Conservation (phyloP, 2,888 invertebrate genomes). For the Agriotes lineatus region DNA sequence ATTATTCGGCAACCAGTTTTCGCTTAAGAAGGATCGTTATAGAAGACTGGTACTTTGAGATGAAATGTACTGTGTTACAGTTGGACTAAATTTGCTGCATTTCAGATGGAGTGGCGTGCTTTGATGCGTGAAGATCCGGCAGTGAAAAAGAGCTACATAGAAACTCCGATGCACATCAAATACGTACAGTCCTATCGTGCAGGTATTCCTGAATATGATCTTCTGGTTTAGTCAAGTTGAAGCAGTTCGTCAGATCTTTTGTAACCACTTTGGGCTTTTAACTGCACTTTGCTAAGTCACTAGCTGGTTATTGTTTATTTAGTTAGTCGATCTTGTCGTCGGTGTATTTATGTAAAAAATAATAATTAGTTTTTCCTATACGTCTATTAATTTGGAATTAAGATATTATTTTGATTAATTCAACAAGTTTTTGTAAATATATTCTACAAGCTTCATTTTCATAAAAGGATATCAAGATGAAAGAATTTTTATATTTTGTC, state of each 20-base stretch:
- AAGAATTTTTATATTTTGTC: too few species aligned
- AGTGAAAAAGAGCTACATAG: conserved; percentile 76
- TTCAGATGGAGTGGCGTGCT: conserved; percentile 77
- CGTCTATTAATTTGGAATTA: too few species aligned
- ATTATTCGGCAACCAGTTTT: conserved; percentile 72
- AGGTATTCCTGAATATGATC: conserved; percentile 78
- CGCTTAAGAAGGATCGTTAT: conserved; percentile 76
- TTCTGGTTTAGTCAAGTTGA: conserved; percentile 12
- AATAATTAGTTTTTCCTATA: too few species aligned
- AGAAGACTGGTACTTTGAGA: conserved; percentile 75
- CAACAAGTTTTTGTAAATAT: too few species aligned
- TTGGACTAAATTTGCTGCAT: conserved; percentile 44
- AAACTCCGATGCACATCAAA: conserved; percentile 79
- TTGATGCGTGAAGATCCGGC: conserved; percentile 78
- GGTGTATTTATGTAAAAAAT: too few species aligned
- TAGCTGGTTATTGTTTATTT: too few species aligned
- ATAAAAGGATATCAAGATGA: too few species aligned
- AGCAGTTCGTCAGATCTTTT: not conserved
- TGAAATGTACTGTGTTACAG: not conserved
- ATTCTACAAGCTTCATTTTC: too few species aligned
- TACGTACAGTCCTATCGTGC: conserved; percentile 75
- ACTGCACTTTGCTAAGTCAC: not conserved
- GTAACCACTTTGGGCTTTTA: not conserved
- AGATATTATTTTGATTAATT: too few species aligned
- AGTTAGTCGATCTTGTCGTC: too few species aligned